phyloP scores from a whole-genome alignment of 2,113 vertebrate species.

The Epinephelus cyanopodus region DNA sequence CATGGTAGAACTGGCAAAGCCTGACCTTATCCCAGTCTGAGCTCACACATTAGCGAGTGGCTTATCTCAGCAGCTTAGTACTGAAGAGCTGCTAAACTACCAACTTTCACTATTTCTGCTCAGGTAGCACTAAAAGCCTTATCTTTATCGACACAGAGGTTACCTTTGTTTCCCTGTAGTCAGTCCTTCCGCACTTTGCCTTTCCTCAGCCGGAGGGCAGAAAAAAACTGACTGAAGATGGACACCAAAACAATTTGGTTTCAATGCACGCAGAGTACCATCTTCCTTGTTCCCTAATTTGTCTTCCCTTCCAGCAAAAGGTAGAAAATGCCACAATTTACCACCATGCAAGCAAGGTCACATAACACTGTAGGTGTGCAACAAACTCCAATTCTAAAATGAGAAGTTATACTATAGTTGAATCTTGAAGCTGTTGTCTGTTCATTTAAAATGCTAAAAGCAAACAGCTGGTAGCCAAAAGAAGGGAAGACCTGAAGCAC shows the following conservation, averaged over 20 bases:
- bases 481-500: background rate
- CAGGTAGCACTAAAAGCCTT: slow-evolving; percentile 19
- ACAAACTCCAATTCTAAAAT: background rate
- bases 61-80: slow-evolving; percentile 46
- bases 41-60: slow-evolving; percentile 42
- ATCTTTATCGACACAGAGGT: slow-evolving; percentile 8
- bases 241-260: background rate
- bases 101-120: slow-evolving; percentile 39
- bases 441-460: background rate
- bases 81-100: slow-evolving; percentile 47
- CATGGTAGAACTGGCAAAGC: slow-evolving; percentile 51
- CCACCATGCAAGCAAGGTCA: background rate
- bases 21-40: slow-evolving; percentile 54
- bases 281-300: background rate
- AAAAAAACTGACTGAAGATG: background rate
- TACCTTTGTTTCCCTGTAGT: background rate
- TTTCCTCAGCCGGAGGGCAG: background rate
- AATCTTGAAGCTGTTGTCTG: background rate
- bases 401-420: background rate
- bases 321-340: background rate
- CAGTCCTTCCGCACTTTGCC: background rate
- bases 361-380: too few relatives aligned
- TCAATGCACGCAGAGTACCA: background rate
- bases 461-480: background rate
- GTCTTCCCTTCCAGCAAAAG: background rate